These are phyloP conservation scores for Neosilurus mollespiculum DNA, from an alignment of 2,797 vertebrate species.

Conservation along the genomic window DNA sequence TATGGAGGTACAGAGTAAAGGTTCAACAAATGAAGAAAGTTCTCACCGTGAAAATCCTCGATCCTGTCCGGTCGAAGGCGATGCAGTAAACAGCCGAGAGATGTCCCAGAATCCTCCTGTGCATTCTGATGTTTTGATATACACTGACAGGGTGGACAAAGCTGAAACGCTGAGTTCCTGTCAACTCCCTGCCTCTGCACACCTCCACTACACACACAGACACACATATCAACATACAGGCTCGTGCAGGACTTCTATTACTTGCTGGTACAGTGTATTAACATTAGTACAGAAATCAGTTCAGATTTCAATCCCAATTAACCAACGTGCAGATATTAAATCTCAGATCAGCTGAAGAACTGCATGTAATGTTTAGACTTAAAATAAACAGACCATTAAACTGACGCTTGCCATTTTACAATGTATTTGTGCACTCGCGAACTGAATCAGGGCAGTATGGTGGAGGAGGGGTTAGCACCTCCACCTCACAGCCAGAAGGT, in stretches of 20 bases:
- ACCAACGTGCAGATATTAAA: background rate
- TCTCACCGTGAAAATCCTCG: slow-evolving; percentile 97
- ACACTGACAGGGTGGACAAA: slow-evolving; percentile 87
- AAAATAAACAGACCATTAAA: background rate
- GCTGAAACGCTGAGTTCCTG: slow-evolving; percentile 83
- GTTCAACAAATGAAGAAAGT: slow-evolving; percentile 31
- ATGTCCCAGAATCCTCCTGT: slow-evolving; percentile 94
- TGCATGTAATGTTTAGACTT: background rate
- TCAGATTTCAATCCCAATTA: background rate
- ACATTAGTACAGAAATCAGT: no score
- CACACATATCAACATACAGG: background rate
- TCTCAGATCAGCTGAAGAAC: background rate
- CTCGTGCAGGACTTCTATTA: background rate
- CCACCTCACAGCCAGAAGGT: no score
- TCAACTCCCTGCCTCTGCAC: slow-evolving; percentile 85
- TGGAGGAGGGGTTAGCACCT: no score
- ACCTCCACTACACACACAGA: slow-evolving; percentile 81
- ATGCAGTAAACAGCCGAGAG: slow-evolving; percentile 98
- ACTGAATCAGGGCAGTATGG: background rate
- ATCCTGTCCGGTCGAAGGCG: slow-evolving; percentile 94
- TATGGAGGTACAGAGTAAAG: background rate
- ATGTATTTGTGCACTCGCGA: background rate
- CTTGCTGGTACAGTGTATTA: background rate
- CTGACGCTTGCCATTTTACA: background rate
- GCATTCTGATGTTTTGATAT: slow-evolving; percentile 93